Percentiles rank a stretch among this genome's conserved stretches.
phyloP scores from a whole-genome alignment of 2,113 vertebrate genomes.

The Scalopus aquaticus region DNA sequence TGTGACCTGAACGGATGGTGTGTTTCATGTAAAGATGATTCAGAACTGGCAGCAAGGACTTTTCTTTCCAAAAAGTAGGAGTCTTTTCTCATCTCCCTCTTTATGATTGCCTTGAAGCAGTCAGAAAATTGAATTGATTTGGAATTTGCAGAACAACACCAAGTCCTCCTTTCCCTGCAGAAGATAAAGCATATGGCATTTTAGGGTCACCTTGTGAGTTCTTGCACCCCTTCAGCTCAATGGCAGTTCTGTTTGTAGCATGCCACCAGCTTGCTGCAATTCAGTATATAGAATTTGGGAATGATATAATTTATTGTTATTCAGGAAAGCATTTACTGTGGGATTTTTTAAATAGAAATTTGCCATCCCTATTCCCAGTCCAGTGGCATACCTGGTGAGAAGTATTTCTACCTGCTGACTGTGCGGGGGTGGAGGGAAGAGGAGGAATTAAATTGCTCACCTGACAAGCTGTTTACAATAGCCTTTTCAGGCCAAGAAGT shows the following conservation, averaged over 20 bases:
- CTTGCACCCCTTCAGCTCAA: not conserved
- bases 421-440: not conserved
- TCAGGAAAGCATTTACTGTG: not conserved
- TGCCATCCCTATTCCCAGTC: not conserved
- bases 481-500: not conserved
- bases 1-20: accelerated
- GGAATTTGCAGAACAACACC: not conserved
- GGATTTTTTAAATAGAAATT: not conserved
- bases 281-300: not conserved
- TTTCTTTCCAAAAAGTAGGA: not conserved
- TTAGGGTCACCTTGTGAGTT: not conserved
- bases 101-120: not conserved
- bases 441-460: not conserved
- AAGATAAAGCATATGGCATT: not conserved
- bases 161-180: not conserved
- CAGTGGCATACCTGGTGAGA: too few relatives aligned
- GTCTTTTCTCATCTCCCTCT: not conserved
- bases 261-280: accelerated
- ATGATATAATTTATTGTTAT: not conserved
- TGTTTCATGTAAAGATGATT: not conserved
- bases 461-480: not conserved
- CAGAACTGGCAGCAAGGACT: not conserved
- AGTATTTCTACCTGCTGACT: not conserved
- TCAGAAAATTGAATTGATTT: not conserved
- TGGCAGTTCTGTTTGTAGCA: not conserved